phyloP scores from a whole-genome alignment of 2,113 vertebrate genomes.

The Potamarius usumacintae region DNA sequence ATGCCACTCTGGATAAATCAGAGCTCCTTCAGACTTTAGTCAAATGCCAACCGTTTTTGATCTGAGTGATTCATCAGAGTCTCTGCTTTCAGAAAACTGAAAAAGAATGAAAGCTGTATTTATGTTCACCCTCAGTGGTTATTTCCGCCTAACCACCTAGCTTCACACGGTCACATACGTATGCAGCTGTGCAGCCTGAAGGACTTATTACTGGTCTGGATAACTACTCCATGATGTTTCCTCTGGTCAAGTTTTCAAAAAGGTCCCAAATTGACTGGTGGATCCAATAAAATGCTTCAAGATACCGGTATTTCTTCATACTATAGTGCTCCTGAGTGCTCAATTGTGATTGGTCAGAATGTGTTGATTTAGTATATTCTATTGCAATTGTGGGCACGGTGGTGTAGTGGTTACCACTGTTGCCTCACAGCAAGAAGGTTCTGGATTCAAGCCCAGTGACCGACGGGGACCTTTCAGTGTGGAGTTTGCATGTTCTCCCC shows the following conservation, averaged over 20 bases:
- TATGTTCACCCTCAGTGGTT: slow-evolving; percentile 37
- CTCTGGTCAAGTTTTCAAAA: neutral
- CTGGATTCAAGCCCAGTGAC: too few relatives aligned
- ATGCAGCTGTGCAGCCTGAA: slow-evolving; percentile 10
- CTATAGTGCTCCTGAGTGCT: neutral
- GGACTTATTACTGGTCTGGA: neutral
- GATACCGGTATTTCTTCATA: neutral
- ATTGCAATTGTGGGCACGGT: too few relatives aligned
- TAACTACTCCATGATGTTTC: slow-evolving; percentile 31
- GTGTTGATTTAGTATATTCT: neutral
- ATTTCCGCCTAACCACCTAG: slow-evolving; percentile 45
- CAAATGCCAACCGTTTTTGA: slow-evolving; percentile 39
- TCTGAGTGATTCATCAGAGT: slow-evolving; percentile 34
- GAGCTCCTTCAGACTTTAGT: slow-evolving; percentile 38
- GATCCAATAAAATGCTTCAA: neutral
- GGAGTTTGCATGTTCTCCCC: too few relatives aligned
- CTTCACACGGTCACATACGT: slow-evolving; percentile 6
- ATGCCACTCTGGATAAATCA: slow-evolving; percentile 51
- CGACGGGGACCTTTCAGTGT: too few relatives aligned
- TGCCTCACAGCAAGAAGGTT: too few relatives aligned
- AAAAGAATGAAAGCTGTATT: slow-evolving; percentile 32
- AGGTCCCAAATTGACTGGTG: neutral
- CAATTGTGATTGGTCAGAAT: neutral
- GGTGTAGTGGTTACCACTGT: too few relatives aligned
- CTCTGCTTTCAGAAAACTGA: slow-evolving; percentile 30